Base-by-base conservation (phyloP, 2,113 vertebrate genomes). In the Typhlomys cinereus region DNA sequence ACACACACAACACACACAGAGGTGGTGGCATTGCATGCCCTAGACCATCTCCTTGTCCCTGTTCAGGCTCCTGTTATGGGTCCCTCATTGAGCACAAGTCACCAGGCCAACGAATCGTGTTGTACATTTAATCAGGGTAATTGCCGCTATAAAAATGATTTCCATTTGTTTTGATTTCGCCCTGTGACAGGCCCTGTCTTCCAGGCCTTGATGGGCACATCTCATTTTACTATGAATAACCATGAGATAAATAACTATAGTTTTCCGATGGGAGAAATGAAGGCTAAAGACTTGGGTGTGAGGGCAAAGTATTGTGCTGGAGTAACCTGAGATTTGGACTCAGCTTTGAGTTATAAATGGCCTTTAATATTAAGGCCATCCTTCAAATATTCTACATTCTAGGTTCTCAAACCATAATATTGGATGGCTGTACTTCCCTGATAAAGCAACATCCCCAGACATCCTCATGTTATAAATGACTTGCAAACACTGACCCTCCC, bases 181-280 rank as follows among this genome's bases (percentile, higher is more conserved):
- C 36, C 25, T 14, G 39, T 46, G 21, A 41, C 10, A 71, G 48
- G 59, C 34, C 27, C 36, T 79, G 41, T 80, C 67, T 62, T 82
- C 34, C 3, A 52, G 39, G n/a, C 64, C 8, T 90, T 88, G 48
- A 78, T 50, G 69, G 59, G 18, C 29, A 54, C 57, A 74, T 41
- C 15, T 93, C 64, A 39, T 85, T 78, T 80, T 71, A 75, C 69
- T 79, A 21, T 57, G 54, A 87, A 80, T 50, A 74, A 70, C 4
- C 12, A 12, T 18, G 20, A 89, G 25, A 69, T n/a, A 69, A 13
- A 71, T 62, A 84, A 29, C 15, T 82, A 8, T 23, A 67, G 10
- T 85, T 90, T 89, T 90, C 48, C 76, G 20, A 41, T 88, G 36
- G 71, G 89, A 69, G 61, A n/a, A 52, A 7, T 59, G 73, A 52